Conservation (phyloP, 2,888 invertebrate species). For the Idaea dimidiata region DNA sequence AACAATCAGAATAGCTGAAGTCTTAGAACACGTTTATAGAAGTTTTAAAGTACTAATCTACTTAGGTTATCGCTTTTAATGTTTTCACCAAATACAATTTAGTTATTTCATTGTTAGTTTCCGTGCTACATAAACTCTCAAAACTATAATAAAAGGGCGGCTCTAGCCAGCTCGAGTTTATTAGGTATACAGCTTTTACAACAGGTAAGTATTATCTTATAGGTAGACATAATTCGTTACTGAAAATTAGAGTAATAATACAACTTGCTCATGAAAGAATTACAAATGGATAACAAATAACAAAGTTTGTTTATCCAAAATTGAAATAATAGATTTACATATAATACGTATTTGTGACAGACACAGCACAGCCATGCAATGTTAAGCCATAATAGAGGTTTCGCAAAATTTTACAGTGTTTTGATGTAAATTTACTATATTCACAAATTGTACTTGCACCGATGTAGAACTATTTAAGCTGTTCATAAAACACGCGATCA, state of each 20-base stretch:
- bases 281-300: slow-evolving; percentile 13
- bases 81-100: slow-evolving; percentile 30
- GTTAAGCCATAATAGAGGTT: slow-evolving; percentile 35
- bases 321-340: slow-evolving; percentile 14
- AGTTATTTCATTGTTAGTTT: slow-evolving; percentile 32
- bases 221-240: slow-evolving; percentile 16
- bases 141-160: slow-evolving; percentile 38
- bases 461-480: slow-evolving; percentile 13
- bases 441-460: slow-evolving; percentile 34
- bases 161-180: slow-evolving; percentile 30
- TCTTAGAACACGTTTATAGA: slow-evolving; percentile 11
- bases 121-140: slow-evolving; percentile 29
- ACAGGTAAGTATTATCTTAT: not conserved
- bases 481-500: slow-evolving; percentile 43
- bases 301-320: slow-evolving; percentile 20
- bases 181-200: slow-evolving; percentile 45
- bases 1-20: slow-evolving; percentile 16
- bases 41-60: slow-evolving; percentile 4
- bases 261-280: slow-evolving; percentile 17
- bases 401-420: slow-evolving; percentile 48
- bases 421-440: slow-evolving; percentile 50
- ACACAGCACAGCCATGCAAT: slow-evolving; percentile 35
- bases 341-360: not conserved
- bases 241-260: slow-evolving; percentile 26
- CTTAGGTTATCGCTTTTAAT: slow-evolving; percentile 9